phyloP scores from a whole-genome alignment of 2,113 vertebrate species.

The Dermatemys mawii region DNA sequence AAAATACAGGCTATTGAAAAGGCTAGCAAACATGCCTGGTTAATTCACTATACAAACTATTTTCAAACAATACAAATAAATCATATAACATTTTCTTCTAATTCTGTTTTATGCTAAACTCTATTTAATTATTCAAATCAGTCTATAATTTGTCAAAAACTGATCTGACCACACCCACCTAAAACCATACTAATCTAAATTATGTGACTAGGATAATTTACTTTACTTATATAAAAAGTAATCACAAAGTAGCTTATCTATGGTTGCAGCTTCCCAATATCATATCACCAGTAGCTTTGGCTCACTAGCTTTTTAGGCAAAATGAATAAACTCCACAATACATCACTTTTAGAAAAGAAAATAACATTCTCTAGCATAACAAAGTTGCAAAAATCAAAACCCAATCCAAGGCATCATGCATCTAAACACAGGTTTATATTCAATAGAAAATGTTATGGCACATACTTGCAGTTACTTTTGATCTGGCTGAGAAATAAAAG shows the following conservation, averaged over 20 bases:
- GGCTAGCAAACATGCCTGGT: neutral
- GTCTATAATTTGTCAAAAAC: neutral
- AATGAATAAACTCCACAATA: accelerated
- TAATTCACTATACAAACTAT: neutral
- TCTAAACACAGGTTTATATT: neutral
- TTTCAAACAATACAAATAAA: neutral
- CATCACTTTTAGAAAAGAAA: neutral
- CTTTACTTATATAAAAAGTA: neutral
- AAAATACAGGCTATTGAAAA: neutral
- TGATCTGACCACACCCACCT: neutral
- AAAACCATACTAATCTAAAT: neutral
- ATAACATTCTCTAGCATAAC: neutral
- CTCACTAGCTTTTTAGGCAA: neutral
- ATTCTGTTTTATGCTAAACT: neutral
- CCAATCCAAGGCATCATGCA: neutral
- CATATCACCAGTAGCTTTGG: neutral
- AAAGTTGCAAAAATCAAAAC: slow-evolving; percentile 3
- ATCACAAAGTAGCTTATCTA: neutral
- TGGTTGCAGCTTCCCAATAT: neutral
- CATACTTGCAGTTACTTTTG: slow-evolving; percentile 69
- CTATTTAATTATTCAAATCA: neutral
- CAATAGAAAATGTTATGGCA: neutral
- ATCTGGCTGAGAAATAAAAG: slow-evolving; percentile 61
- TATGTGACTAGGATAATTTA: neutral
- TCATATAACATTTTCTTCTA: neutral